Base-by-base conservation (phyloP, 2,113 vertebrate genomes). In the Pedetes capensis region DNA sequence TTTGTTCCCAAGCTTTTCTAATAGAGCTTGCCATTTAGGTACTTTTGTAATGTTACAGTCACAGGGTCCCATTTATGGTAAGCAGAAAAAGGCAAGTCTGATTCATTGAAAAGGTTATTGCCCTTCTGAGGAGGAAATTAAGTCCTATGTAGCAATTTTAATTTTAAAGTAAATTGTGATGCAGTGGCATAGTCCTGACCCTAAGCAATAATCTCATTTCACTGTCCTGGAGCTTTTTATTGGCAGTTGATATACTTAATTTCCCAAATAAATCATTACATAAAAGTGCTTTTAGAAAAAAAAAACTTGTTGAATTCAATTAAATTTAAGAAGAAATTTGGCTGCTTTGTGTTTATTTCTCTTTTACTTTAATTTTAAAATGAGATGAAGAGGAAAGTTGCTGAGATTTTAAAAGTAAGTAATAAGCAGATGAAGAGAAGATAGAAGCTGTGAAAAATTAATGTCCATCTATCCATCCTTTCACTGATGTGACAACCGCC, bases 71-170 rank as follows among this genome's bases (percentile, higher is more conserved):
- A 66, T 82, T 89, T 94, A 87, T 47, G 93, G 51, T 37, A 93
- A 85, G 59, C 66, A 66, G 57, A 91, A 93, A 74, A 53, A n/a
- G 47, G 25, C 14, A 29, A 32, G 47, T 82, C 53, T 68, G 79
- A 88, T 68, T 82, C n/a, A 63, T 6, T 32, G 59, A 49, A 81
- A 71, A 63, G 80, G 90, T 72, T 91, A 91, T 64, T 91, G 61
- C 53, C 66, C 78, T 94, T 85, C 94, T 89, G 72, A 95, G 87
- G 82, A 91, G 87, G 94, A 96, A 96, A 95, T 95, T 88, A 93
- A 96, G 91, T 78, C 89, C 61, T 91, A 72, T 84, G 74, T 69
- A 27, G 49, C 83, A 74, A 94, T 95, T 95, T 91, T 95, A 96
- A 95, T 96, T 94, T 96, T 95, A 88, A 96, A 96, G 87, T 93